Base-by-base conservation (phyloP, 2,888 invertebrate genomes). In the Suillia variegata region DNA sequence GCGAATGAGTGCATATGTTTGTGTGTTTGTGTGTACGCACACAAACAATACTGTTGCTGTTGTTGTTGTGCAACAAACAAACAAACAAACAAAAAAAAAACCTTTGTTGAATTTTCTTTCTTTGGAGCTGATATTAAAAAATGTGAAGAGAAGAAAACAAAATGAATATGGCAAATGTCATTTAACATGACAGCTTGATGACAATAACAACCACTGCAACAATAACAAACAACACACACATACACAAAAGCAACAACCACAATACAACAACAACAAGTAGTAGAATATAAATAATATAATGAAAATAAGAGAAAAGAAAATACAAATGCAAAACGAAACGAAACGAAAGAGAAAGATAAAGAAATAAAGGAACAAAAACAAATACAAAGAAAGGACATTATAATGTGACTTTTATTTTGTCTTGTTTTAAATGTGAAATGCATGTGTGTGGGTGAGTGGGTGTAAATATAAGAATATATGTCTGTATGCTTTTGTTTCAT, bases 101-200 rank as follows among this genome's bases (percentile, higher is more conserved):
- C 15, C 50, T 15, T 50, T 50, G 38, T 38, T 13, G 38, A 33
- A 6, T 52, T 45, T 18, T 48, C 21, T 48, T 31, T 53, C 52
- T 53, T 15, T 42, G 47, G 21, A 47, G 17, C 48, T 21, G 75
- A 69, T 70, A 73, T n/a, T n/a, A n/a, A n/a, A n/a, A n/a, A n/a
- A n/a, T n/a, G n/a, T n/a, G n/a, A n/a, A n/a, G n/a, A n/a, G n/a
- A n/a, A n/a, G n/a, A n/a, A n/a, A n/a, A n/a, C n/a, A n/a, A n/a
- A n/a, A n/a, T n/a, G n/a, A 73, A 72, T 75, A 74, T 74, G 76
- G 75, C 75, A 76, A 74, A 74, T 75, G 74, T 74, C 74, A 76
- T 74, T 74, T 75, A 71, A 70, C 68, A 75, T 76, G 74, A 75
- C 76, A 74, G 76, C 70, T 73, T 76, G 74, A 76, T 70, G 71